Evolutionary conservation across 2,888 invertebrate genomes (phyloP).

Genomic region (Vannuccia rotundouncinata): DNA sequence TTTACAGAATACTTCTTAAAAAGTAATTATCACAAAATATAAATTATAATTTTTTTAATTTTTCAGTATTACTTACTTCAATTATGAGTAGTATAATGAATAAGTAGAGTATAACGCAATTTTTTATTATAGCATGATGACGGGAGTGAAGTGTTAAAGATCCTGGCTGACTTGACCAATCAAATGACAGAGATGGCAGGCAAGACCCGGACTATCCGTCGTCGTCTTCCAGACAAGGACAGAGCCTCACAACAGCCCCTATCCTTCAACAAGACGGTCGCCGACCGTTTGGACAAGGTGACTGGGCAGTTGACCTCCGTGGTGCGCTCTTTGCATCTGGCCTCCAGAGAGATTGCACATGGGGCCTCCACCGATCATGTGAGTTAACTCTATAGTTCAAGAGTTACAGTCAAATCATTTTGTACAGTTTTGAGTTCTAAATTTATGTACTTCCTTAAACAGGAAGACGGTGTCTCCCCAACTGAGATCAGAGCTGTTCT

Average conservation of each 20-base stretch:
- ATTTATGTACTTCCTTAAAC: too few relatives aligned
- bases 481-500: background rate
- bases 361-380: background rate
- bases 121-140: constrained; percentile 12
- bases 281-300: background rate
- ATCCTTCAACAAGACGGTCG: background rate
- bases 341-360: background rate
- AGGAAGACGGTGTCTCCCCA: background rate
- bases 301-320: background rate
- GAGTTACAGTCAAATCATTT: too few relatives aligned
- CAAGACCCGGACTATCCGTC: background rate
- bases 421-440: too few relatives aligned
- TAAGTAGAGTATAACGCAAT: too few relatives aligned
- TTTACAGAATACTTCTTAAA: too few relatives aligned
- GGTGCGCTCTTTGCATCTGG: background rate
- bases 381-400: too few relatives aligned
- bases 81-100: too few relatives aligned
- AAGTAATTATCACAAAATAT: too few relatives aligned
- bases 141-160: background rate
- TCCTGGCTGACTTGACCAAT: background rate
- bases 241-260: constrained; percentile 11
- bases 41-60: too few relatives aligned
- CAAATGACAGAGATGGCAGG: background rate
- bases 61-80: too few relatives aligned
- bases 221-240: constrained; percentile 10